These are phyloP conservation scores for Tipula lateralis DNA, from an alignment of 2,888 invertebrate genomes.

Conservation along the genomic window DNA sequence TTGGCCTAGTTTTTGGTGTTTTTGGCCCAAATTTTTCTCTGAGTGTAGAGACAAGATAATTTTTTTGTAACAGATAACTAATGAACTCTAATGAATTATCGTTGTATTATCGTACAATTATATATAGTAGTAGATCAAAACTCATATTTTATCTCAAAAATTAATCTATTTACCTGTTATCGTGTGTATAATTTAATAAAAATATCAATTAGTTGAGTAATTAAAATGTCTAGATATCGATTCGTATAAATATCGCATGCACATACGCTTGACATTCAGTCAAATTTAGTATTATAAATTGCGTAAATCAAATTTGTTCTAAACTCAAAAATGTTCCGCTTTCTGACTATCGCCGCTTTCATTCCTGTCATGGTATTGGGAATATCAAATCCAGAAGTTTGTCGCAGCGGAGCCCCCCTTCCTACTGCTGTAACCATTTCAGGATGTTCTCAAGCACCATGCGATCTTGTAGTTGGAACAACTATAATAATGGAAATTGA, in stretches of 20 bases:
- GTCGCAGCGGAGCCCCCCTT: neutral
- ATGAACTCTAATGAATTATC: too few relatives aligned
- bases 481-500: neutral
- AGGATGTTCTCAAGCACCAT: neutral
- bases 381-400: neutral
- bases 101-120: too few relatives aligned
- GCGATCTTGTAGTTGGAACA: neutral
- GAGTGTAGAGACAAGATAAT: too few relatives aligned
- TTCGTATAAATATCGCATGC: neutral
- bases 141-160: too few relatives aligned
- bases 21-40: too few relatives aligned
- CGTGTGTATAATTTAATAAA: too few relatives aligned
- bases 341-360: neutral
- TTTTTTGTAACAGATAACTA: too few relatives aligned
- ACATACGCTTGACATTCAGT: neutral
- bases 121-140: too few relatives aligned
- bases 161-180: too few relatives aligned
- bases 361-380: neutral
- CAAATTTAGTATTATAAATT: neutral
- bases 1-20: too few relatives aligned
- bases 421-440: neutral
- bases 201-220: too few relatives aligned
- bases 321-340: neutral
- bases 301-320: neutral
- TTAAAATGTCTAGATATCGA: neutral